Evolutionary conservation across 2,113 vertebrate genomes (phyloP).

Genomic region (Octodon degus): DNA sequence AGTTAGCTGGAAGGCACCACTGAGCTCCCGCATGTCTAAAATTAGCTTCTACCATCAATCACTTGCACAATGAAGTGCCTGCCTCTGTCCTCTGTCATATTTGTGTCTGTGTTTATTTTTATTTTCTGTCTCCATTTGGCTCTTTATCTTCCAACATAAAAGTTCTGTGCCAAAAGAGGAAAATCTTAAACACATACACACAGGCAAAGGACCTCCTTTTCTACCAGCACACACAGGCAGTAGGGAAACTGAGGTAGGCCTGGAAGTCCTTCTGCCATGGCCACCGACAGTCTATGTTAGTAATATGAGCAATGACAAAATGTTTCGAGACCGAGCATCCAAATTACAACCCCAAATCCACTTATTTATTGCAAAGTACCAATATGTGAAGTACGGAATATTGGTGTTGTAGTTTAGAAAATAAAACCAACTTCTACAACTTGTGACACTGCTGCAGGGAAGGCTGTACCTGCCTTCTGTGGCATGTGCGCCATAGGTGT

Average conservation of each 20-base stretch:
- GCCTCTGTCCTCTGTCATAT: slow-evolving; percentile 87
- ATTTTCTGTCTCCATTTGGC: slow-evolving; percentile 85
- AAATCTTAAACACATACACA: slow-evolving; percentile 55
- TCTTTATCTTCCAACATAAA: slow-evolving; percentile 78
- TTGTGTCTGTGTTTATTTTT: slow-evolving; percentile 88
- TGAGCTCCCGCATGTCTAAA: slow-evolving; percentile 86
- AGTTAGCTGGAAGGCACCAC: slow-evolving; percentile 85
- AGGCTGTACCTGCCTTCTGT: background rate
- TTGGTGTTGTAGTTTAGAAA: background rate
- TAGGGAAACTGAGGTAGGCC: background rate
- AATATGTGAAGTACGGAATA: background rate
- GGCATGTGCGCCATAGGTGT: background rate
- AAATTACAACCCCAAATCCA: background rate
- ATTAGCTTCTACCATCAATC: slow-evolving; percentile 88
- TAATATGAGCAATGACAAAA: background rate
- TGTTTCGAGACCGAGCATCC: background rate
- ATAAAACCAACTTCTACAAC: background rate
- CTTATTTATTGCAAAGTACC: background rate
- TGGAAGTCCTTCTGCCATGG: background rate
- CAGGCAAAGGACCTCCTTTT: background rate
- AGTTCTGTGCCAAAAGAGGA: slow-evolving; percentile 74
- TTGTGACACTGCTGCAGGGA: background rate
- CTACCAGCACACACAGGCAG: slow-evolving; percentile 12
- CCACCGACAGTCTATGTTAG: background rate
- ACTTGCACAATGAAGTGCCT: slow-evolving; percentile 87